Evolutionary conservation across 1,140 invertebrate genomes (phyloP).

Genomic region (Latrodectus geometricus): DNA sequence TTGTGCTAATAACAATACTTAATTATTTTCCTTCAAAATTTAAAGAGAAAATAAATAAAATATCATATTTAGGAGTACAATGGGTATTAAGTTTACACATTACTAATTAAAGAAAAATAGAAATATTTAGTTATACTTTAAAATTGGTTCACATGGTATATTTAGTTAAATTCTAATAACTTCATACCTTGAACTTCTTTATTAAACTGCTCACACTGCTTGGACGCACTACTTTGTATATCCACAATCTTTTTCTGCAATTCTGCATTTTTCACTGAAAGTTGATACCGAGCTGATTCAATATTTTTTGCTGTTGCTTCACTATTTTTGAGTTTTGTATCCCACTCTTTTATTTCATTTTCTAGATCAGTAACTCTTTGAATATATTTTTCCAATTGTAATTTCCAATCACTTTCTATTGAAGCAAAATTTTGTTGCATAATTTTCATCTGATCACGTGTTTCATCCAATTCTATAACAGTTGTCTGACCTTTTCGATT

Average conservation of each 20-base stretch:
- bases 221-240: slow-evolving; percentile 57
- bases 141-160: no score
- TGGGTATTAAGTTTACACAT: no score
- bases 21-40: no score
- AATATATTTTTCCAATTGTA: slow-evolving; percentile 72
- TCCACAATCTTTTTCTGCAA: slow-evolving; percentile 73
- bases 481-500: slow-evolving; percentile 78
- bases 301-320: slow-evolving; percentile 59
- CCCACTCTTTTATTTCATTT: slow-evolving; percentile 69
- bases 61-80: no score
- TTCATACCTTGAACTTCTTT: background rate
- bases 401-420: slow-evolving; percentile 78
- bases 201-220: slow-evolving; percentile 9
- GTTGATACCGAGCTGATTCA: slow-evolving; percentile 72
- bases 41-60: no score
- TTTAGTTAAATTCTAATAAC: no score
- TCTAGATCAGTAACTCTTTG: slow-evolving; percentile 70
- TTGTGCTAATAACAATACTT: no score
- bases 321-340: slow-evolving; percentile 70
- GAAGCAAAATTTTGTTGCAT: slow-evolving; percentile 83
- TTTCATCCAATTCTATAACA: slow-evolving; percentile 80
- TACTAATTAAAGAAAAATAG: no score
- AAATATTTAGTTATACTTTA: no score
- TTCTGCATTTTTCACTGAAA: slow-evolving; percentile 73
- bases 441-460: slow-evolving; percentile 81